Percentiles rank a stretch among this genome's conserved stretches.
Evolutionary conservation across 2,113 vertebrate genomes (phyloP).

Genomic region (Bettongia penicillata): DNA sequence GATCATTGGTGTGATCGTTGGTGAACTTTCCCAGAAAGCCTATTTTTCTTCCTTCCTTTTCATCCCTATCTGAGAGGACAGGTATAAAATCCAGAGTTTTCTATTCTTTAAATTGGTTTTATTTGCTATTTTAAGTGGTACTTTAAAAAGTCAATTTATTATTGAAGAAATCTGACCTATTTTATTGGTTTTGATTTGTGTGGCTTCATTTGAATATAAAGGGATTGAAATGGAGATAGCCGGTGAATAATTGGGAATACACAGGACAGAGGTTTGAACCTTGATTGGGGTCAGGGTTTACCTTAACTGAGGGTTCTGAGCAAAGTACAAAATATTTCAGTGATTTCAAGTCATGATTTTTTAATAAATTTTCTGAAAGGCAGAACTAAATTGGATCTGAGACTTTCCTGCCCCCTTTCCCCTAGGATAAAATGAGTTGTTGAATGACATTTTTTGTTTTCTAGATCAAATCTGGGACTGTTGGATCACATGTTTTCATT

Average conservation of each 20-base stretch:
- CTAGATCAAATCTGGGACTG: not conserved
- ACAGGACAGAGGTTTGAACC: not conserved
- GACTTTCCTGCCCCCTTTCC: not conserved
- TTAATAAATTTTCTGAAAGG: not conserved
- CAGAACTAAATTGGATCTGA: not conserved
- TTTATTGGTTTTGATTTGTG: not conserved
- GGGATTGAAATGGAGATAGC: not conserved
- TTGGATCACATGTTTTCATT: not conserved
- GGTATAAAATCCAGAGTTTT: not conserved
- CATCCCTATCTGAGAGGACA: not conserved
- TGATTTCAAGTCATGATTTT: not conserved
- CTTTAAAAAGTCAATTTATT: not conserved
- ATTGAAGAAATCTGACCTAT: not conserved
- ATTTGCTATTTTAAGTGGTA: not conserved
- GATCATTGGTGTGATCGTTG: not conserved
- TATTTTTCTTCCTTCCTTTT: not conserved
- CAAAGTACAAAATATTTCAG: not conserved
- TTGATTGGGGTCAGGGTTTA: not conserved
- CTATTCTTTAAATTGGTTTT: not conserved
- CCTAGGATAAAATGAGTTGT: not conserved
- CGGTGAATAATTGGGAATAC: not conserved
- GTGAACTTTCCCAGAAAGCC: not conserved
- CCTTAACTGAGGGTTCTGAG: not conserved
- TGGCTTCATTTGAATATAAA: not conserved
- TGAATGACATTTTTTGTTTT: not conserved